Evolutionary conservation across 1,140 invertebrate species (phyloP), one percentile per base, ranked within the genome.

Genomic region (Diprion similis): DNA sequence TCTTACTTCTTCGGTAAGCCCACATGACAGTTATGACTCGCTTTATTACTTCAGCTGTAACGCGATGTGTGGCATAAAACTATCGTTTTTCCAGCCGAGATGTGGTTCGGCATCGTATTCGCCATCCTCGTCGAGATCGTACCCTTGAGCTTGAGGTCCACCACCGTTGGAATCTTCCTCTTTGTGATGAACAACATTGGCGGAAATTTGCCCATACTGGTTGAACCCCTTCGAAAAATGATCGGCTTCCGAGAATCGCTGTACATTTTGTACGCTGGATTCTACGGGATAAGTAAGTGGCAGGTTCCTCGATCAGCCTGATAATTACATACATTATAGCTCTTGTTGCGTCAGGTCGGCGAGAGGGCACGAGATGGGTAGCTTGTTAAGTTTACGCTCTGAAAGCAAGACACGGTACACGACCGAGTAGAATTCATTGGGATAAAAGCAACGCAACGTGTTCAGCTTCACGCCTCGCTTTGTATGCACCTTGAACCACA

Each of bases 181-280:
- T 97, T 97, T 84, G 93, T 96, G 0, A 96, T 97, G 94, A 97
- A 97, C 86, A 97, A 96, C 84, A 92, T 96, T 73, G 95, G 95
- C n/a, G 95, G 95, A n/a, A 96, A 96, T 85, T 87, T 96, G 72
- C 95, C 95, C 9, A 95, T 97, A 79, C 86, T 96, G 0, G 94
- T 97, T 0, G 95, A 96, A 84, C 95, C 95, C 0, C 92, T 96
- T 0, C 92, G 94, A 19, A 93, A 94, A 83, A 89, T 89, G 0
- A 92, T 95, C 48, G 94, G 94, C n/a, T 96, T 95, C 83, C 89
- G 94, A 71, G 93, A 94, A 79, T 92, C 95, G 17, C 89, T 97
- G 19, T 94, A 94, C 86, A 95, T 97, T 79, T 95, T 94, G 84
- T 96, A 96, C 85, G 94, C 94, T 59, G 95, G 95, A 72, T 93